Evolutionary conservation across 2,888 invertebrate species (phyloP), one percentile per base, ranked within the genome.

Genomic region (Fabriciana adippe): DNA sequence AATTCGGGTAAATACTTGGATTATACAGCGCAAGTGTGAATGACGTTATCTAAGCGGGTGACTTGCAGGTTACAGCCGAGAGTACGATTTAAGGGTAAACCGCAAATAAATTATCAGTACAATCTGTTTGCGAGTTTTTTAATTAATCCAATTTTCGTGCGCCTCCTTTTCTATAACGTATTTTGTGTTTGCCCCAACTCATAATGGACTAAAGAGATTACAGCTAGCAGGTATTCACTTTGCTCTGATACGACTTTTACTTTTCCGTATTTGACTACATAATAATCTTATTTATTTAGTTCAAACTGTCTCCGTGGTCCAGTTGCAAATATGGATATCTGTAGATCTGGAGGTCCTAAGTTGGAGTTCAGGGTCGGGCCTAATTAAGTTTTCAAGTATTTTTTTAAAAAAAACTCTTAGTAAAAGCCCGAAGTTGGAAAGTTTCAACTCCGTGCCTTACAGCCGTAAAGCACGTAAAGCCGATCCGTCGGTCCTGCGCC

Each of bases 41-140:
- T 87, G 90, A 89, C 90, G 79, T 87, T 90, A 90, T 90, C 90
- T 78, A 74, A 5, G 53, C 51, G 75, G 73, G 75, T 78, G 80
- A 79, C 80, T 83, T 78, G 83, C 84, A 81, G 82, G 73, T 76
- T 72, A 64, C 63, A 76, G 74, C 76, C 75, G 78, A 48, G 41
- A 21, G 35, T 15, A 61, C 50, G 61, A 53, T 35, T 61, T 61
- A 18, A 61, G 59, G 48, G 61, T 75, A 76, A 75, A 64, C 75
- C 77, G 75, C 77, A 81, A 84, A 81, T 78, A 76, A 81, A 78
- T 87, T 88, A 88, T 87, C 87, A 83, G 74, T 75, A 77, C 77
- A 82, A 81, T 85, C 87, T 87, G 83, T 78, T 84, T 80, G 74
- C 76, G 75, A 75, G 77, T 77, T 78, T 82, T 87, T 86, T 88